These are phyloP conservation scores for Cistogaster globosa DNA, from an alignment of 2,888 invertebrate species.

Conservation along the genomic window DNA sequence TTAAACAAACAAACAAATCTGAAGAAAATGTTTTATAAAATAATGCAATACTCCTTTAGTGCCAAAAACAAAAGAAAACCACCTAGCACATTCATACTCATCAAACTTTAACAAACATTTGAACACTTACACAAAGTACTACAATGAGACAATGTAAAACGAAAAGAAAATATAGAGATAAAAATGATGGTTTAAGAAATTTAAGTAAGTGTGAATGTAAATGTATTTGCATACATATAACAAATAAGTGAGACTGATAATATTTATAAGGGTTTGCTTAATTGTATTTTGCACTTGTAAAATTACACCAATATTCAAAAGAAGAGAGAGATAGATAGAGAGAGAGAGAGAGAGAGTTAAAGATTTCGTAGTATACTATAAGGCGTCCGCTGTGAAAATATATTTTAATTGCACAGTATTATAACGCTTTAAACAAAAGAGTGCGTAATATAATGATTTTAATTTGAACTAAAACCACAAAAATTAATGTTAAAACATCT, in stretches of 20 bases:
- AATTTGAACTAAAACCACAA: conserved; percentile 58
- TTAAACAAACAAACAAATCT: conserved; percentile 42
- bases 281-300: conserved; percentile 2
- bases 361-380: conserved; percentile 1
- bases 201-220: conserved; percentile 16
- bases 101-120: background rate
- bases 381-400: conserved; percentile 23
- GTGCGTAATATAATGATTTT: background rate
- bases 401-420: conserved; percentile 22
- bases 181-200: conserved; percentile 7
- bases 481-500: conserved; percentile 10
- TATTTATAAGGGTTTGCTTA: conserved; percentile 28
- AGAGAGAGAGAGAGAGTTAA: background rate
- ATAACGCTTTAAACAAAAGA: background rate
- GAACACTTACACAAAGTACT: background rate
- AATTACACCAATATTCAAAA: too few relatives aligned
- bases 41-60: conserved; percentile 43
- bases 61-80: conserved; percentile 34
- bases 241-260: conserved; percentile 17
- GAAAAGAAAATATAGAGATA: background rate
- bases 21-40: conserved; percentile 54
- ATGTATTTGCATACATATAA: conserved; percentile 19
- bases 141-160: background rate
- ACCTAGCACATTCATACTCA: background rate
- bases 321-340: too few relatives aligned